Percentiles rank a stretch among this genome's conserved stretches.
phyloP scores from a whole-genome alignment of 1,140 invertebrate species.

The Eriosoma lanigerum region DNA sequence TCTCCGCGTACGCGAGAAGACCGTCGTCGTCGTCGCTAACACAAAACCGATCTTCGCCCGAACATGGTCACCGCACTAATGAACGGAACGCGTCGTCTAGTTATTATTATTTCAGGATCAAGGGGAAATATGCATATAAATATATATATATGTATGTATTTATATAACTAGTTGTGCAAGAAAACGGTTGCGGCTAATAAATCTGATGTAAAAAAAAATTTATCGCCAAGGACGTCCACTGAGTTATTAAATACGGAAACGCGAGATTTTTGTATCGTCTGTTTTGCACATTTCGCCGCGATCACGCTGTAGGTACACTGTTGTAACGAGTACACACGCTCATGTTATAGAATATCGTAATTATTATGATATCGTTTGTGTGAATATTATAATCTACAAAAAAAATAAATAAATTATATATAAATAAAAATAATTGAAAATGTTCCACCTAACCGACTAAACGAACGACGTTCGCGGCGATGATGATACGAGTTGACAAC shows the following conservation, averaged over 20 bases:
- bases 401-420: no score
- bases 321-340: neutral
- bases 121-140: no score
- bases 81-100: conserved; percentile 4
- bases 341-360: neutral
- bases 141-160: no score
- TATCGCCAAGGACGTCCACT: conserved; percentile 38
- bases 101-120: conserved; percentile 37
- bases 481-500: no score
- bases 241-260: neutral
- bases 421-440: no score
- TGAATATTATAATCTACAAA: neutral
- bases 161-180: conserved; percentile 29
- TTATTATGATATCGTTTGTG: no score
- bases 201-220: neutral
- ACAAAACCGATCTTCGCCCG: conserved; percentile 3
- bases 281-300: neutral
- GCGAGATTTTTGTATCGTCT: neutral
- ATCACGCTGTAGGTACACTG: no score
- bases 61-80: conserved; percentile 36
- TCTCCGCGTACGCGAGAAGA: conserved; percentile 3
- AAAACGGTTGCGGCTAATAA: neutral
- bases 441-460: no score
- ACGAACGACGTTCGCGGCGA: no score
- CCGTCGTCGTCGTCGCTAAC: neutral